Evolutionary conservation across 2,797 vertebrate genomes (phyloP).

Genomic region (Phrynocephalus vlangalii): DNA sequence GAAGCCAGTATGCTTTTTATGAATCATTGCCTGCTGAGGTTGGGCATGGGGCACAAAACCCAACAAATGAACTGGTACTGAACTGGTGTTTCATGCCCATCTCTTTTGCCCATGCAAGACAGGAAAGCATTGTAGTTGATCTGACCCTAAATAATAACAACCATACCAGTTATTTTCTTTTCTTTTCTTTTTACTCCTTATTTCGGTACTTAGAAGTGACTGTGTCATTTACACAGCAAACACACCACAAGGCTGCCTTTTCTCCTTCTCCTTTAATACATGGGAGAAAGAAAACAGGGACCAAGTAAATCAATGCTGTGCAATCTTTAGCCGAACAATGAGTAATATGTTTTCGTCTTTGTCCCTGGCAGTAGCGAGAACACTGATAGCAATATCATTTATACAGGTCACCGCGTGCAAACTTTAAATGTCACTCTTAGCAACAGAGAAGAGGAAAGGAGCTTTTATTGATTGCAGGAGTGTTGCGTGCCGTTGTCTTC

Average conservation of each 20-base stretch:
- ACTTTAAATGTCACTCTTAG: slow-evolving; percentile 15
- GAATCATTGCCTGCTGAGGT: too few species aligned
- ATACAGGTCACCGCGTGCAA: background rate
- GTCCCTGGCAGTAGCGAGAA: background rate
- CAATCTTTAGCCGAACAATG: background rate
- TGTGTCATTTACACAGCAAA: background rate
- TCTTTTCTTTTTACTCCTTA: background rate
- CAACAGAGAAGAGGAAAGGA: background rate
- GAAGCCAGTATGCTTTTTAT: too few species aligned
- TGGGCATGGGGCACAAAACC: too few species aligned
- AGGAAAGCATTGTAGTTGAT: background rate
- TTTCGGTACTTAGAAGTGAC: rapidly evolving
- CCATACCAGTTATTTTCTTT: background rate
- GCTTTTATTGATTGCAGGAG: slow-evolving; percentile 31
- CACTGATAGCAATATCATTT: slow-evolving; percentile 10
- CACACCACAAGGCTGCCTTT: background rate
- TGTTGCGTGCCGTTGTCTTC: background rate
- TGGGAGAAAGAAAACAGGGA: background rate
- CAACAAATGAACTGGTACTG: too few species aligned
- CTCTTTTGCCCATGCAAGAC: background rate
- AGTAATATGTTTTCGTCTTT: background rate
- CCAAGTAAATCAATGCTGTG: slow-evolving; percentile 20
- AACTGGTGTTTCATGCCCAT: too few species aligned
- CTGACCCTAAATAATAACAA: background rate
- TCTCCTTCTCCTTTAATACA: background rate